Percentiles rank a stretch among this genome's conserved stretches.
phyloP scores from a whole-genome alignment of 1,140 invertebrate species.

The roundworm (Caenorhabditis elegans) region WBcel235 BX284602.5:8406001-8406500 shows the following conservation, averaged over 20 bases:
- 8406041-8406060: background rate
- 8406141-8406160: background rate
- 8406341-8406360: background rate
- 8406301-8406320: background rate
- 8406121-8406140: background rate
- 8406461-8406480: background rate
- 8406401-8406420: background rate
- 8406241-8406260: background rate
- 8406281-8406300: background rate
- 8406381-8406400: background rate
- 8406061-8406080: background rate
- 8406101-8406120: background rate
- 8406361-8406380: too few species aligned
- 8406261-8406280: background rate
- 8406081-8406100: background rate
- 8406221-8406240: too few species aligned
- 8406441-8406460: conserved; percentile 2
- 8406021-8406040: background rate
- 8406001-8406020: too few species aligned
- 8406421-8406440: background rate
- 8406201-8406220: background rate
- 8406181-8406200: background rate
- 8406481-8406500: background rate
- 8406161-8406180: background rate
- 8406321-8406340: background rate